Evolutionary conservation across 2,113 vertebrate genomes (phyloP).

Genomic region (Corapipo altera): DNA sequence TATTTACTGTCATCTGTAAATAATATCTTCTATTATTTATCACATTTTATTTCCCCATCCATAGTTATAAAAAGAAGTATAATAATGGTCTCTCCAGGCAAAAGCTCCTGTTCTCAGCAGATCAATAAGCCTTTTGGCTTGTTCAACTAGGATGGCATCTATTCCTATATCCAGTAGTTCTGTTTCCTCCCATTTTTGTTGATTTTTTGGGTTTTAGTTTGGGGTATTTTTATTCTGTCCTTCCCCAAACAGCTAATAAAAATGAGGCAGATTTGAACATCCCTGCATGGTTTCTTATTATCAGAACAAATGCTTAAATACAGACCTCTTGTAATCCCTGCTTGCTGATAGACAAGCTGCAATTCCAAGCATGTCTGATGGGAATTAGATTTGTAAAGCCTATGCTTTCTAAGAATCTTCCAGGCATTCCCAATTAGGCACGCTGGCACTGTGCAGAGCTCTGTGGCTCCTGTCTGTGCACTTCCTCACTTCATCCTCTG

Average conservation of each 20-base stretch:
- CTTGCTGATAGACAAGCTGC: background rate
- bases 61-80: background rate
- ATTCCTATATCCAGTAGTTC: background rate
- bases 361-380: background rate
- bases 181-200: background rate
- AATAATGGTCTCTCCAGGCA: background rate
- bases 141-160: background rate
- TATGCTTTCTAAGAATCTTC: background rate
- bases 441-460: background rate
- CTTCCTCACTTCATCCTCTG: background rate
- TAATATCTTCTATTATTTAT: background rate
- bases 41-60: background rate
- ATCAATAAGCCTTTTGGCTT: background rate
- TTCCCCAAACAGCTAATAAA: background rate
- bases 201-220: fast-evolving
- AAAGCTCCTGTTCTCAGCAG: background rate
- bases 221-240: background rate
- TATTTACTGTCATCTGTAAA: background rate
- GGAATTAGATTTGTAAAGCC: background rate
- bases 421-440: background rate
- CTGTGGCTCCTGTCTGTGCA: background rate
- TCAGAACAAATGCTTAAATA: background rate
- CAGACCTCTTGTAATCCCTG: background rate
- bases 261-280: background rate
- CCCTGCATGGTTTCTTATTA: background rate